These are phyloP conservation scores for Dreissena polymorpha DNA, from an alignment of 1,140 invertebrate species.

Conservation along the genomic window DNA sequence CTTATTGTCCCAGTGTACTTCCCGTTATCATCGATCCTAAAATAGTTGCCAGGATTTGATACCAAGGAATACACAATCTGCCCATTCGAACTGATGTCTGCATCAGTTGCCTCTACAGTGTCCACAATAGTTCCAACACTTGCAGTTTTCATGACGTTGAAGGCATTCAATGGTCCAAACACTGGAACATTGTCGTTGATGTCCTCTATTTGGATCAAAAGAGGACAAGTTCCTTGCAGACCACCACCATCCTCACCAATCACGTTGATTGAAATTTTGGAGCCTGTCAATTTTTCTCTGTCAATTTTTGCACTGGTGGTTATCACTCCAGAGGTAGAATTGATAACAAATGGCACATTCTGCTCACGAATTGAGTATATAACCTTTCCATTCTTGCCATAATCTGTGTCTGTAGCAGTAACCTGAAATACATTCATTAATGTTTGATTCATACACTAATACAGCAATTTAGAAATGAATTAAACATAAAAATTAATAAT, in stretches of 20 bases:
- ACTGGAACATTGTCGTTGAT: slow-evolving; percentile 98
- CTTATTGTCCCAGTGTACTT: slow-evolving; percentile 41
- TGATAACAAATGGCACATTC: slow-evolving; percentile 53
- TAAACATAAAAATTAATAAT: too few species aligned
- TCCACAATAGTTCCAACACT: slow-evolving; percentile 89
- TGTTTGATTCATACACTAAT: not conserved
- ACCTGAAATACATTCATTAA: slow-evolving; percentile 81
- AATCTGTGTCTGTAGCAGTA: slow-evolving; percentile 90
- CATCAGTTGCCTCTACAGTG: slow-evolving; percentile 94
- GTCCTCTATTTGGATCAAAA: slow-evolving; percentile 88
- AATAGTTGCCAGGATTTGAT: slow-evolving; percentile 25
- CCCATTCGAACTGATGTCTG: slow-evolving; percentile 52
- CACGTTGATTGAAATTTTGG: slow-evolving; percentile 26
- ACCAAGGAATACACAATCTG: slow-evolving; percentile 46
- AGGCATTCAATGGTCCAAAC: slow-evolving; percentile 96
- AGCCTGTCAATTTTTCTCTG: slow-evolving; percentile 37
- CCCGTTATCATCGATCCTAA: slow-evolving; percentile 36
- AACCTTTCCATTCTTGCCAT: slow-evolving; percentile 92
- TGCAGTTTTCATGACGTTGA: slow-evolving; percentile 91
- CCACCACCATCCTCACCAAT: slow-evolving; percentile 39
- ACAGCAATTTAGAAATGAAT: not conserved
- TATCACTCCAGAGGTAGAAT: slow-evolving; percentile 49
- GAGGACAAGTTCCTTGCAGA: slow-evolving; percentile 33
- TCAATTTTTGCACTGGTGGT: slow-evolving; percentile 52
- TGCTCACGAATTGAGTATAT: slow-evolving; percentile 82